A percentile compares a stretch with the other conserved stretches of the same genome.
phyloP scores from a whole-genome alignment of 2,113 vertebrate species.

The Neogale vison region DNA sequence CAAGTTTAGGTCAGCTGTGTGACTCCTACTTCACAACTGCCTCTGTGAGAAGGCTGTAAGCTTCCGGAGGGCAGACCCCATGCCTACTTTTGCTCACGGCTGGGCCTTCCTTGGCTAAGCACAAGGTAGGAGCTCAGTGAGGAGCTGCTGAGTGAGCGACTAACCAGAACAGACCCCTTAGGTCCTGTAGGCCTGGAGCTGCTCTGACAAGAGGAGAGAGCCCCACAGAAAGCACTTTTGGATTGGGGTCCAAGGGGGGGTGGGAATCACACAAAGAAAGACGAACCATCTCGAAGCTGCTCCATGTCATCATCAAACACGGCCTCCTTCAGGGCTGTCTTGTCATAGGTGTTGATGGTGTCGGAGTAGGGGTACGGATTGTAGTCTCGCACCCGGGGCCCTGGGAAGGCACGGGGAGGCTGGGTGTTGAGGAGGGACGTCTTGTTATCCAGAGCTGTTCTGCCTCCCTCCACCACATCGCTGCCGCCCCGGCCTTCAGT shows the following conservation, averaged over 20 bases:
- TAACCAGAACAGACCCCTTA: not conserved
- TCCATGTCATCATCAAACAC: constrained; percentile 99
- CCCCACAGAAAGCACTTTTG: not conserved
- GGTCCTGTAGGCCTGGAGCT: not conserved
- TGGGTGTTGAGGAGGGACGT: constrained; percentile 98
- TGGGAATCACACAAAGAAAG: not conserved
- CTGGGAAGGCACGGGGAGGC: constrained; percentile 93
- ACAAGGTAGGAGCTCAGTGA: not conserved
- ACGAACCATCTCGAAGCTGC: constrained; percentile 95
- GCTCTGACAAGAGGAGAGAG: not conserved
- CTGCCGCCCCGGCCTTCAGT: constrained; percentile 83
- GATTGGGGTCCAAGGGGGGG: too few species aligned
- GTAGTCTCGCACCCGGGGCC: constrained; percentile 93
- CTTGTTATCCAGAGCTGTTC: constrained; percentile 97
- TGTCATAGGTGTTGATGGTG: constrained; percentile 94
- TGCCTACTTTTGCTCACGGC: not conserved
- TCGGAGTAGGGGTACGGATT: constrained; percentile 94
- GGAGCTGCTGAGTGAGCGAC: not conserved
- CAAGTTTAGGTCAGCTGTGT: not conserved
- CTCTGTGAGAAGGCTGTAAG: rapidly evolving
- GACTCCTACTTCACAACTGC: not conserved
- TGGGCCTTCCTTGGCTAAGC: not conserved
- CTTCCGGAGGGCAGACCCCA: not conserved
- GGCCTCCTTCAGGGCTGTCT: constrained; percentile 97
- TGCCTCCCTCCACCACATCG: constrained; percentile 90